A percentile compares a stretch with the other conserved stretches of the same genome.
Evolutionary conservation across 1,140 invertebrate species (phyloP).

Genomic region (Tetramorium parvispinum): DNA sequence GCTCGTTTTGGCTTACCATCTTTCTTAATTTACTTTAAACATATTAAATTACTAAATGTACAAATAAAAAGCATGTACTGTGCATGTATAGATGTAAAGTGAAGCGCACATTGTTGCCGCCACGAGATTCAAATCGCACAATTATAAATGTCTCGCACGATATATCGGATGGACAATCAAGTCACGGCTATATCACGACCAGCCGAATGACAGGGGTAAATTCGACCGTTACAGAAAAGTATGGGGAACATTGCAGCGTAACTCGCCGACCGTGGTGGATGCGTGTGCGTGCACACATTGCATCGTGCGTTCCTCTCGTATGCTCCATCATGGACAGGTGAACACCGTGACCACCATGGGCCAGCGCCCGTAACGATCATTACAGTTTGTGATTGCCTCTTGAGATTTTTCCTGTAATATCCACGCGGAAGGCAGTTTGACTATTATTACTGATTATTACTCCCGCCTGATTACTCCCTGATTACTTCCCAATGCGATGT

Average conservation of each 20-base stretch:
- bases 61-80: too few relatives aligned
- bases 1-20: too few relatives aligned
- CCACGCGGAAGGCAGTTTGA: background rate
- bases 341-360: conserved; percentile 77
- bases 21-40: too few relatives aligned
- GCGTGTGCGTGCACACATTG: conserved; percentile 19
- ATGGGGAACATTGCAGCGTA: conserved; percentile 56
- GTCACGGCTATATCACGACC: conserved; percentile 60
- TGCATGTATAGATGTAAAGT: too few relatives aligned
- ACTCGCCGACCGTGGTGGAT: background rate
- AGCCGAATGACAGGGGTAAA: conserved; percentile 78
- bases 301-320: background rate
- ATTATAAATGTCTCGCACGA: background rate
- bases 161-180: background rate
- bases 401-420: conserved; percentile 69
- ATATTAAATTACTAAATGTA: background rate
- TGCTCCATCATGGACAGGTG: conserved; percentile 75
- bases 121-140: conserved; percentile 8
- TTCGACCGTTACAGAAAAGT: conserved; percentile 82
- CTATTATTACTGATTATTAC: conserved; percentile 25
- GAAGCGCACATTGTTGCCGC: background rate
- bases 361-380: conserved; percentile 79
- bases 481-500: background rate
- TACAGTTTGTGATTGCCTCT: conserved; percentile 73
- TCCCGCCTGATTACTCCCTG: background rate